Evolutionary conservation across 1,140 invertebrate species (phyloP), one percentile per base, ranked within the genome.

Genomic region (Armadillidium nasatum): DNA sequence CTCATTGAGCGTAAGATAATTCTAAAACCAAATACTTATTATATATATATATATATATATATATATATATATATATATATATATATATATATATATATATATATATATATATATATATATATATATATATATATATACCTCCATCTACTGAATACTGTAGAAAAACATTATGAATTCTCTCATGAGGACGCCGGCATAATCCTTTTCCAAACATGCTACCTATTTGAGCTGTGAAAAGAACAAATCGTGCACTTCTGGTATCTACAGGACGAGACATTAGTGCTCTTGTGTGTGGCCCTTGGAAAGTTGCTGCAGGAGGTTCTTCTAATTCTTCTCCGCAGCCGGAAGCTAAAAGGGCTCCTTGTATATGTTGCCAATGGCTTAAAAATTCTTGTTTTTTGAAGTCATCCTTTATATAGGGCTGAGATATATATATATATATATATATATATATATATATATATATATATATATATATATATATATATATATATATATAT

Each of bases 371-470:
- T 1, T 73, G 77, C 83, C 85, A 86, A 33, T 84, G 83, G 11
- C 78, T 77, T 19, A 73, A 77, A 76, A 84, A 83, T 50, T 84
- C 73, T 0, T 21, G 19, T 4, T 44, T 71, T 7, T 75, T 81
- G 82, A 86, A 86, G 7, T 82, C 84, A 74, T 85, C 85, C 69
- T 84, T 83, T 22, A 85, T 81, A 71, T 83, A 82, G 19, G 81
- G 82, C 84, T 85, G 75, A 44, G 44, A 46, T n/a, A 33, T 33
- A 33, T 33, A 33, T 33, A 33, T 33, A 33, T 33, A 33, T 33
- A 33, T 33, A 33, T 33, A 33, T 33, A 33, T 33, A 33, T 33
- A n/a, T 33, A 33, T 33, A 33, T 33, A 33, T 33, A 33, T 33
- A 33, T 33, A 33, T 33, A 33, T 33, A 33, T n/a, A 33, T 33